Conservation (phyloP, 2,888 invertebrate genomes). For the Aelia acuminata region DNA sequence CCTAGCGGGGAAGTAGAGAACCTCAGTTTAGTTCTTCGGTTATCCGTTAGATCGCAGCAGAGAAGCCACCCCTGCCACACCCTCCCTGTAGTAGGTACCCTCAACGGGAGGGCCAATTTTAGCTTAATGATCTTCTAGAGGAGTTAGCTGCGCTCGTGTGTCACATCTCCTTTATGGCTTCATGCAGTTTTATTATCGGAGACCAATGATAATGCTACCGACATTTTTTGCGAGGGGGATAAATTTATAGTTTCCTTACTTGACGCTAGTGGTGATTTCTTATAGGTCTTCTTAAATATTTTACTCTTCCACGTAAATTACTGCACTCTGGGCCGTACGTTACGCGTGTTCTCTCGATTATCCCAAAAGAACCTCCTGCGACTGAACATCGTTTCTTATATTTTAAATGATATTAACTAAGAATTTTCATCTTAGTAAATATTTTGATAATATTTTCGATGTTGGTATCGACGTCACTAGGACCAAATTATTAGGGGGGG, state of each 20-base stretch:
- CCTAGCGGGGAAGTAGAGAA: background rate
- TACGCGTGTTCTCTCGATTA: no score
- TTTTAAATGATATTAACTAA: no score
- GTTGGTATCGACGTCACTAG: no score
- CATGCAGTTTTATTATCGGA: background rate
- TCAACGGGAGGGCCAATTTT: constrained; percentile 5
- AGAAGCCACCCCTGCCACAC: background rate
- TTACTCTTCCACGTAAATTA: background rate
- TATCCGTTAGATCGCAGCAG: background rate
- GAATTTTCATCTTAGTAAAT: no score
- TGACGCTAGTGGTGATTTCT: background rate
- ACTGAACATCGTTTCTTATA: no score
- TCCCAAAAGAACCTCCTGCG: no score
- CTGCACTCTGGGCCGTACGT: background rate
- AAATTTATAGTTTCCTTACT: background rate
- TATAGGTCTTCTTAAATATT: background rate
- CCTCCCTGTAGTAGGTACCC: constrained; percentile 2
- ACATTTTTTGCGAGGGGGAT: background rate
- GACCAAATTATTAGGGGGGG: no score
- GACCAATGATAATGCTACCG: background rate
- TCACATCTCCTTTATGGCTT: background rate
- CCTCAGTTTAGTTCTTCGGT: background rate
- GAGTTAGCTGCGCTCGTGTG: background rate
- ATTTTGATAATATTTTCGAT: no score
- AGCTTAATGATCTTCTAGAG: constrained; percentile 26